Evolutionary conservation across 2,888 invertebrate genomes (phyloP).

Genomic region (Hyppa rectilinea): DNA sequence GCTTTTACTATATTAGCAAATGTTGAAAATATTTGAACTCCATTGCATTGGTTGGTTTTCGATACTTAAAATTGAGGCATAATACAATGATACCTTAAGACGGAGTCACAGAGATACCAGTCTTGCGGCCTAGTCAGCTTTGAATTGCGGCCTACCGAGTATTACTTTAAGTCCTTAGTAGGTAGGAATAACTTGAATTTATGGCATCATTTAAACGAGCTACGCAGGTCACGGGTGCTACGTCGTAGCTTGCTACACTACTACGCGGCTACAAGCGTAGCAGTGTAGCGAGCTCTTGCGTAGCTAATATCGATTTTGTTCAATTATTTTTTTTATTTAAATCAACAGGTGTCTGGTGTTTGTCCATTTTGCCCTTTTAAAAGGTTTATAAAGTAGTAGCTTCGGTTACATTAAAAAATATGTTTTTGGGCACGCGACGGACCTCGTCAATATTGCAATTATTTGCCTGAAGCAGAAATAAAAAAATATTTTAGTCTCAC

Average conservation of each 20-base stretch:
- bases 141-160: slow-evolving; percentile 37
- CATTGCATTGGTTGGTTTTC: background rate
- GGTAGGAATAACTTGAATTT: background rate
- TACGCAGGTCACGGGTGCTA: slow-evolving; percentile 12
- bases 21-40: too few relatives aligned
- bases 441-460: background rate
- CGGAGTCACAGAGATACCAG: slow-evolving; percentile 11
- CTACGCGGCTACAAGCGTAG: slow-evolving; percentile 41
- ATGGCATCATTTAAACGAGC: background rate
- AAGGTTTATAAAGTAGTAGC: background rate
- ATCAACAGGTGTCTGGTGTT: background rate
- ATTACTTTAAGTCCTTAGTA: slow-evolving; percentile 19
- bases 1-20: too few relatives aligned
- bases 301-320: slow-evolving; percentile 1
- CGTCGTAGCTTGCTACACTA: slow-evolving; percentile 37
- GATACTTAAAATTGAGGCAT: slow-evolving; percentile 3
- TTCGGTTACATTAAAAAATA: too few relatives aligned
- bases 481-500: slow-evolving; percentile 5
- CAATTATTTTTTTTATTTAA: slow-evolving; percentile 1
- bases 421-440: too few relatives aligned
- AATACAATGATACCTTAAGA: slow-evolving; percentile 42
- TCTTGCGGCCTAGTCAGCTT: slow-evolving; percentile 32
- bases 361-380: background rate
- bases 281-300: slow-evolving; percentile 10
- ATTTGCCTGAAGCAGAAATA: background rate